Evolutionary conservation across 2,113 vertebrate species (phyloP), one percentile per base, ranked within the genome.

Genomic region (Microtus richardsoni): DNA sequence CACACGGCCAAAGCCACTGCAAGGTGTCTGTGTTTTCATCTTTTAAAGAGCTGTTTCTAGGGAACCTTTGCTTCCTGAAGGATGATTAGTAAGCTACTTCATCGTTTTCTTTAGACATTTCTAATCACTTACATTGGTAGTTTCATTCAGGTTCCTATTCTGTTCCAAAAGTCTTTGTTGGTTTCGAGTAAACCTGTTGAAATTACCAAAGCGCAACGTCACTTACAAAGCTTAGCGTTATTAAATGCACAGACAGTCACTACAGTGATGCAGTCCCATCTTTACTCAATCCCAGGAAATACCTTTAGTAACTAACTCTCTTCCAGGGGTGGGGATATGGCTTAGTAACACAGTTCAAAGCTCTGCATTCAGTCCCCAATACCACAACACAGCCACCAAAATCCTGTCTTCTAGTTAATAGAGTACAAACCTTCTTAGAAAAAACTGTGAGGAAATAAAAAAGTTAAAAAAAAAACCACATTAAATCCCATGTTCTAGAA

Each of bases 151-250:
- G 85, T 97, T 98, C 77, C 95, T 96, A 79, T 97, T 98, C 93
- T 98, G 98, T 96, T 99, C 98, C 96, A 98, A 64, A 88, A 98
- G 97, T 2, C 98, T 98, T 75, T 98, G 98, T 82, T 98, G 98
- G 96, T 99, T 99, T 94, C 98, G 97, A 86, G 97, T 98, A 95
- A 99, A 99, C 97, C 98, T 99, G 97, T 96, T 77, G 78, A 54
- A 95, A 97, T 96, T 17, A 83, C 22, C n/a, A 94, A 83, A 91
- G 87, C 41, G 41, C 33, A 36, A 28, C 19, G 79, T 74, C 83
- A 91, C 11, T 94, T 75, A 93, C 17, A 49, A 22, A 62, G n/a
- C 54, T 58, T 16, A 41, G 7, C 12, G 91, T 75, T 39, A 93
- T 75, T 79, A 94, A 64, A 89, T 39, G 60, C 3, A 12, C 7